Evolutionary conservation across 2,797 vertebrate species (phyloP).

Genomic region (Manis pentadactyla): DNA sequence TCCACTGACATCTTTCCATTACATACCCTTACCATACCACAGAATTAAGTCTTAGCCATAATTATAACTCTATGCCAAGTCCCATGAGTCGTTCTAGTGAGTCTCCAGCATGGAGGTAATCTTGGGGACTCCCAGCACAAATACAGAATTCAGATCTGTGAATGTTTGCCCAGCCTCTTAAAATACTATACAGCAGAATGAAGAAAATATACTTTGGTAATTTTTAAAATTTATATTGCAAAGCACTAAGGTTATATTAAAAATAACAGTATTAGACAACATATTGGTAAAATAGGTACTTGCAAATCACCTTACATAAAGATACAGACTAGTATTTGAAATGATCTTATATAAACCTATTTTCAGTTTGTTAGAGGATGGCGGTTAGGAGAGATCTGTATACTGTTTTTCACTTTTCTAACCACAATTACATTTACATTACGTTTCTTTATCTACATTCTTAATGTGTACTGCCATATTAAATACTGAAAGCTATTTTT

Average conservation of each 20-base stretch:
- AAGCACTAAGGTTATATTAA: background rate
- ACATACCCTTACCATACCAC: background rate
- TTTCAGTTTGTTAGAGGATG: background rate
- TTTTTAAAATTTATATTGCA: background rate
- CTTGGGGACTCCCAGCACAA: background rate
- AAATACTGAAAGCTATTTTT: background rate
- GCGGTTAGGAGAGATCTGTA: too few relatives aligned
- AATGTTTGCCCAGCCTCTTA: background rate
- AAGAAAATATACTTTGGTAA: too few relatives aligned
- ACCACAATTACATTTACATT: background rate
- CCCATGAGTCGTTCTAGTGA: background rate
- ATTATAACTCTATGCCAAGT: background rate
- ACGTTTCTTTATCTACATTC: background rate
- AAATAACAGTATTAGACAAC: background rate
- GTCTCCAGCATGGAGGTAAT: fast-evolving
- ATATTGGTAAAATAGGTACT: background rate
- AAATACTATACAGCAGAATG: background rate
- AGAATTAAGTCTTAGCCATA: background rate
- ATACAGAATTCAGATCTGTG: background rate
- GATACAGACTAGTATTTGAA: background rate
- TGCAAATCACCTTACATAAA: background rate
- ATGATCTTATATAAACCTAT: background rate
- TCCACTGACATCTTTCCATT: background rate
- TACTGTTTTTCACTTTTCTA: background rate
- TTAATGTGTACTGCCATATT: background rate